Base-by-base conservation (phyloP, 2,113 vertebrate species). In the Capreolus pygargus region DNA sequence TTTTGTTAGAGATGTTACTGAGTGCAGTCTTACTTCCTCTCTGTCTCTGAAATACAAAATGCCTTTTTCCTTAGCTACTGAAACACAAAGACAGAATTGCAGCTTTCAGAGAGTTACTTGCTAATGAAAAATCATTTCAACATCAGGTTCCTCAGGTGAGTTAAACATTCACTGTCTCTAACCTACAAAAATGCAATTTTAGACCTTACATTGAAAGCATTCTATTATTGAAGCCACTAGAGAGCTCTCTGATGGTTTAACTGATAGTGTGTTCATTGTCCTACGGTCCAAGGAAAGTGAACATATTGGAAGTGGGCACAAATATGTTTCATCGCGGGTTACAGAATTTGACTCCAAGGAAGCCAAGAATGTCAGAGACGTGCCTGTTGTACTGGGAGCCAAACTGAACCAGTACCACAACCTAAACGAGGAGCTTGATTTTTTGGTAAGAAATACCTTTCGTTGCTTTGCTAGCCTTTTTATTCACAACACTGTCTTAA, bases 1-100 rank as follows among this genome's bases (percentile, higher is more conserved):
- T 61, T 95, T 82, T 88, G 43, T 86, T 47, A 55, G 55, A 79
- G n/a, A n/a, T 97, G 19, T 45, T 91, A 84, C 5, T 61, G 19
- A 86, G 67, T 57, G 19, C 61, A 47, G 19, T 86, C 93, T 94
- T 82, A 90, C 70, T 86, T 97, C 23, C 25, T 95, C 6, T 61
- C 67, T n/a, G 70, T 52, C 19, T 91, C 95, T 97, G 21, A 97
- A 92, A 87, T 90, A 70, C 27, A 52, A 86, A 95, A 89, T 76
- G 11, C 12, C 54, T 96, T 97, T 93, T 91, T 82, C 58, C 61
- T 57, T 95, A 98, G 95, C 88, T 98, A 83, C 61, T 96, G 86
- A 98, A 98, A 67, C 97, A 98, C 86, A 98, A 87, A 91, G 95
- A 97, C 64, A 98, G 79, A 76, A 89, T 98, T 55, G 50, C 95